A percentile compares a stretch with the other conserved stretches of the same genome.
Conservation (phyloP, 2,888 invertebrate species). For the Conomelus anceps region DNA sequence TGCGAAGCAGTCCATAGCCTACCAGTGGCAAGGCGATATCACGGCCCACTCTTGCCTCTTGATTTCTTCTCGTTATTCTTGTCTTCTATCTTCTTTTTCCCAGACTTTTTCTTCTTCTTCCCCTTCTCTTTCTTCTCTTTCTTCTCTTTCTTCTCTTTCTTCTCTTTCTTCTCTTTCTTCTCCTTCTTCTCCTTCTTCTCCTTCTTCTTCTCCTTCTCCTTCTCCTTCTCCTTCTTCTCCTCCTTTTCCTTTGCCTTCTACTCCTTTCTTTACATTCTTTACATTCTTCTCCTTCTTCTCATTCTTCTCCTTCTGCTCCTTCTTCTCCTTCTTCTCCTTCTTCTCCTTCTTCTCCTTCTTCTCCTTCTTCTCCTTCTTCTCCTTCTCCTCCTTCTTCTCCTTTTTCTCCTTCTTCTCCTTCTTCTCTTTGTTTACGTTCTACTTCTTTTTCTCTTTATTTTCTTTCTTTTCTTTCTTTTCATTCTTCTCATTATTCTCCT, state of each 20-base stretch:
- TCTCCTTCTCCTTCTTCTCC: not conserved
- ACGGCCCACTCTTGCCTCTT: not conserved
- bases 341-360: not conserved
- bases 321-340: not conserved
- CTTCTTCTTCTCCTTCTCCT: not conserved
- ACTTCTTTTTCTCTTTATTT: not conserved
- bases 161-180: not conserved
- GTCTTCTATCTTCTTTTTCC: not conserved
- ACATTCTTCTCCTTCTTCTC: not conserved
- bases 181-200: not conserved
- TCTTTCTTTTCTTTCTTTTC: not conserved
- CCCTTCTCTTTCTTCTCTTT: not conserved
- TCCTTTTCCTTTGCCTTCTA: not conserved
- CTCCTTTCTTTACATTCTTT: too few species aligned
- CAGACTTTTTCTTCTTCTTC: not conserved
- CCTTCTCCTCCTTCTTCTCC: not conserved
- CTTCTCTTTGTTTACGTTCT: not conserved
- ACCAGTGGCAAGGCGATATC: too few species aligned
- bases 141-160: not conserved
- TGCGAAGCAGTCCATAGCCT: too few species aligned
- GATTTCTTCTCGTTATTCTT: not conserved
- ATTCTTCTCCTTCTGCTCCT: not conserved
- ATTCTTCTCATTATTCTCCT: not conserved
- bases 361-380: not conserved
- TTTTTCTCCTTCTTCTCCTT: not conserved